Base-by-base conservation (phyloP, 1,140 invertebrate species). In the Bradysia coprophila region DNA sequence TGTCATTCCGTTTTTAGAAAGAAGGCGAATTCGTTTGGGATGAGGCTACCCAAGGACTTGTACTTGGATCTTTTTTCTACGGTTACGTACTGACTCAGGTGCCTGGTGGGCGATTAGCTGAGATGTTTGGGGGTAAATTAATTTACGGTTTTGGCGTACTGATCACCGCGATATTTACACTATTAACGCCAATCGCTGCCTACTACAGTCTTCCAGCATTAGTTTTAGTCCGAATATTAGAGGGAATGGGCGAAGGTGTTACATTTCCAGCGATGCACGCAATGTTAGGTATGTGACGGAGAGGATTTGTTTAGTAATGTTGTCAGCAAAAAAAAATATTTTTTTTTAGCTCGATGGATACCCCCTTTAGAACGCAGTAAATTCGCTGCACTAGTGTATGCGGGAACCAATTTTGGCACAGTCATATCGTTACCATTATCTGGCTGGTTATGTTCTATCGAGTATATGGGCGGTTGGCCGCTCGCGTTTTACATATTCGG, bases 81-180 rank as follows among this genome's bases (percentile, higher is more conserved):
- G 86, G 86, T 40, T 90, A 89, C 64, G 77, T 89, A 5, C 55
- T 83, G 37, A 88, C 84, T 16, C 88, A 91, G 66, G 71, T 92
- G 24, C 85, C 87, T 9, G 88, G 84, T 32, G 86, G 86, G 1
- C 66, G 81, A 44, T 66, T 88, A 59, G 81, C 83, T 1, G 81
- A 85, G 56, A 64, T 75, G 53, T 72, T 78, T 53, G 82, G 83
- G 11, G 81, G 82, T 31, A 90, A 89, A 62, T 61, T 75, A 38
- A 71, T 89, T 22, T 86, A 85, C 53, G 81, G 81, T 19, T 53
- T 78, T 36, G 84, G 84, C 10, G 75, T 85, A 1, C 64, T 85
- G 34, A 52, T 85, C 4, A 83, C 81, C 8, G 74, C 85, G 15
- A 56, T 92, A 40, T 73, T 91, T 54, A 82, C 81, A 32, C 67